These are phyloP conservation scores for Bombyx huttoni DNA, from an alignment of 2,888 invertebrate species.

Conservation along the genomic window DNA sequence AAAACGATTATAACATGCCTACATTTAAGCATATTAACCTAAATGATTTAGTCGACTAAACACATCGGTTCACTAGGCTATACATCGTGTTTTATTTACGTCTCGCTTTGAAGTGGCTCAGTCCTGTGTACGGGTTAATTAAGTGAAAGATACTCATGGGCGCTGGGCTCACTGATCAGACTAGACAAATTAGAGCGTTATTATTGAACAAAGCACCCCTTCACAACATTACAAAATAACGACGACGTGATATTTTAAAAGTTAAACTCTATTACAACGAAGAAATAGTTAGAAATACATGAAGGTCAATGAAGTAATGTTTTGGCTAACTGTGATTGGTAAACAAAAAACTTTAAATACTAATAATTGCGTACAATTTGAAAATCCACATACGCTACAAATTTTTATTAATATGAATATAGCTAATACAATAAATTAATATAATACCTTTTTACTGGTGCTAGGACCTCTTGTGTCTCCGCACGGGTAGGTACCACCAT, in stretches of 20 bases:
- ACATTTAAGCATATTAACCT: constrained; percentile 31
- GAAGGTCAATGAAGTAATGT: background rate
- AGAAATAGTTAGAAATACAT: background rate
- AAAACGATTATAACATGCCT: background rate
- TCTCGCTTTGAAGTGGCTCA: constrained; percentile 57
- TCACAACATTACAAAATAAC: constrained; percentile 29
- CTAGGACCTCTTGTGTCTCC: too few species aligned
- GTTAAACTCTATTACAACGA: background rate
- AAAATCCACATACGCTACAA: too few species aligned
- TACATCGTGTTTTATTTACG: constrained; percentile 43
- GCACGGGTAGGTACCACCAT: too few species aligned
- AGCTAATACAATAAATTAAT: too few species aligned
- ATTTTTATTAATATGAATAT: too few species aligned
- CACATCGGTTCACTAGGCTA: constrained; percentile 29
- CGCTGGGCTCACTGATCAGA: constrained; percentile 52
- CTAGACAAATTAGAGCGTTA: constrained; percentile 61
- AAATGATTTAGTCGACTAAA: constrained; percentile 38
- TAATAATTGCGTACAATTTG: too few species aligned
- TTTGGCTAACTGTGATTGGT: too few species aligned
- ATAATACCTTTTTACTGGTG: too few species aligned
- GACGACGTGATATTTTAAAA: background rate
- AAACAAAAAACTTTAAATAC: too few species aligned
- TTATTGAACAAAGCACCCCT: constrained; percentile 57
- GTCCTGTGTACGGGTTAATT: constrained; percentile 61
- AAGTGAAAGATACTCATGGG: constrained; percentile 58